These are phyloP conservation scores for Orientallactaga bullata DNA, from an alignment of 2,113 vertebrate species.

Conservation along the genomic window DNA sequence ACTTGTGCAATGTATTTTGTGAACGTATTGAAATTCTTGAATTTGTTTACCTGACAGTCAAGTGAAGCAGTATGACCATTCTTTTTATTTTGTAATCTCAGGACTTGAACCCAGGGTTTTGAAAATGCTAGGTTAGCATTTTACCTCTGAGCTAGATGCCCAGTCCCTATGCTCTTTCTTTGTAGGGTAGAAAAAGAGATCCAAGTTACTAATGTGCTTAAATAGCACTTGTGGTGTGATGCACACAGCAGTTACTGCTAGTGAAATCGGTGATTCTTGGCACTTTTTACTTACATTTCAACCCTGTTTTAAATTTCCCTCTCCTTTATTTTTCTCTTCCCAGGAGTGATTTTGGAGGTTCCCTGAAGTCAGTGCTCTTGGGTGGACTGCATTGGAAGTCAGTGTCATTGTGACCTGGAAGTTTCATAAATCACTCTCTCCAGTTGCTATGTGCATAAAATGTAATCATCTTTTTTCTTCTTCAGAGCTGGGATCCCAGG, in stretches of 20 bases:
- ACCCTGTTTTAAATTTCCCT: background rate
- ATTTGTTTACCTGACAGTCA: slow-evolving; percentile 35
- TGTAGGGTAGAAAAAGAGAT: slow-evolving; percentile 13
- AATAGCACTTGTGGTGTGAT: background rate
- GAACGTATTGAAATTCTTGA: background rate
- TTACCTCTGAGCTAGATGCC: too few relatives aligned
- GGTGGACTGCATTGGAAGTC: background rate
- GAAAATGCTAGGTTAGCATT: background rate
- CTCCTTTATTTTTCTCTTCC: background rate
- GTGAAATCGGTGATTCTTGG: background rate
- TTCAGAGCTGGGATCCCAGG: background rate
- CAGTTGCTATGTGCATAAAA: slow-evolving; percentile 8
- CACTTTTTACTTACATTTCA: background rate
- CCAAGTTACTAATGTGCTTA: slow-evolving; percentile 1
- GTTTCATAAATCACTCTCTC: slow-evolving; percentile 5
- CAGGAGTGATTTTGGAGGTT: background rate
- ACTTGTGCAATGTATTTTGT: background rate
- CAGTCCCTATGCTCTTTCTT: background rate
- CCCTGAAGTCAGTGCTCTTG: background rate
- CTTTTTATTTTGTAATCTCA: background rate
- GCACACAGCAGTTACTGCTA: background rate
- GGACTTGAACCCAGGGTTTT: background rate
- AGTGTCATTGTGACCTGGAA: slow-evolving; percentile 15
- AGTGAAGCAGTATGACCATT: background rate
- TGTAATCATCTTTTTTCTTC: background rate